These are phyloP conservation scores for Trichoplusia ni DNA, from an alignment of 1,140 invertebrate species.

Conservation along the genomic window DNA sequence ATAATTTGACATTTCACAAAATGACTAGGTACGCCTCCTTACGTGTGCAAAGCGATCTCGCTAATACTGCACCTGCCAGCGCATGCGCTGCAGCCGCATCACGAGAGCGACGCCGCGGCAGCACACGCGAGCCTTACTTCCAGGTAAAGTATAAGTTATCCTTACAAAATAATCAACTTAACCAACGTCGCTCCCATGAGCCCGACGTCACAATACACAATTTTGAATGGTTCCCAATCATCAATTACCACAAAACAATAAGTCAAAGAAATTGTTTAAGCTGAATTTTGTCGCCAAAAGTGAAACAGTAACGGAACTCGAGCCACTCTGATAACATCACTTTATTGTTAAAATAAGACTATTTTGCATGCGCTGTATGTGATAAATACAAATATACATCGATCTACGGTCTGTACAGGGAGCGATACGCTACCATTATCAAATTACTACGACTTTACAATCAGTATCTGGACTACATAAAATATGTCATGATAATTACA, in stretches of 20 bases:
- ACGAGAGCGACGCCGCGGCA: not conserved
- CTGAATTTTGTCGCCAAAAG: conserved; percentile 66
- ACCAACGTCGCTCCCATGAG: conserved; percentile 44
- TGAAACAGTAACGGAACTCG: conserved; percentile 76
- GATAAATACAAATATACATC: conserved; percentile 71
- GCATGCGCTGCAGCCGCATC: not conserved
- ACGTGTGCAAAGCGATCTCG: conserved; percentile 54
- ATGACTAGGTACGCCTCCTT: conserved; percentile 79
- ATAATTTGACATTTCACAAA: conserved; percentile 81
- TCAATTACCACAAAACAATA: conserved; percentile 35
- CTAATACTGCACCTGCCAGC: conserved; percentile 37
- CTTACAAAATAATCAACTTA: conserved; percentile 68
- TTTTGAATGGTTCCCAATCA: conserved; percentile 58
- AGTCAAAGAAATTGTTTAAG: conserved; percentile 28
- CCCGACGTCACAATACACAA: conserved; percentile 53
- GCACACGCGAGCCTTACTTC: conserved; percentile 14
- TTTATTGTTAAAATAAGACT: conserved; percentile 64
- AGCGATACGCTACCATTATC: conserved; percentile 50
- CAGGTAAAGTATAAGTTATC: conserved; percentile 54
- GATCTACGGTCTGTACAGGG: conserved; percentile 68
- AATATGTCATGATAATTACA: conserved; percentile 74
- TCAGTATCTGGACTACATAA: conserved; percentile 62
- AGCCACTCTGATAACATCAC: conserved; percentile 75
- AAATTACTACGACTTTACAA: conserved; percentile 61
- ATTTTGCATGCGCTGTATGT: conserved; percentile 59